Evolutionary conservation across 35 echinoderm and acorn worm genomes (phyloP).

Genomic region (Holothuria glaberrima): DNA sequence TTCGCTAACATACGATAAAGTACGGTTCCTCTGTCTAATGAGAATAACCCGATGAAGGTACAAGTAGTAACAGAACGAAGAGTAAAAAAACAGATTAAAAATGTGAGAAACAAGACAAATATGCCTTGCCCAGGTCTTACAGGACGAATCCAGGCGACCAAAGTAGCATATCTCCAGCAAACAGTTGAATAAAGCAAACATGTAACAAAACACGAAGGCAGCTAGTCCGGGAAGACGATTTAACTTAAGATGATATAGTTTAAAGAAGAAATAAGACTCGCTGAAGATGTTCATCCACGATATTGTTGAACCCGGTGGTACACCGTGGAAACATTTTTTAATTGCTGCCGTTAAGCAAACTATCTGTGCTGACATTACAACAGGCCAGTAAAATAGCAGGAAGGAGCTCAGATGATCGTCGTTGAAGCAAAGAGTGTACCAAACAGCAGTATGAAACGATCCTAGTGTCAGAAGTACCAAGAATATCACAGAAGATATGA

Average conservation of each 20-base stretch:
- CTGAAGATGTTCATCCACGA: neutral
- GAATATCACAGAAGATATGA: neutral
- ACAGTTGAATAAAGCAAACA: too few relatives aligned
- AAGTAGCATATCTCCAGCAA: too few relatives aligned
- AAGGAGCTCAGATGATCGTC: neutral
- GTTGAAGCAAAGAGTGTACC: neutral
- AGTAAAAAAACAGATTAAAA: constrained; percentile 3
- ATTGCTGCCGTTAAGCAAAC: too few relatives aligned
- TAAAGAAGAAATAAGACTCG: neutral
- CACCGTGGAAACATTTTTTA: too few relatives aligned
- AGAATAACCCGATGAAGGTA: constrained; percentile 1
- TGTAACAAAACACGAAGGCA: too few relatives aligned
- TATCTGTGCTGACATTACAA: neutral
- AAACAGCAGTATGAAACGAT: neutral
- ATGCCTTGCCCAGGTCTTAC: too few relatives aligned
- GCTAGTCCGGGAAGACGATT: neutral
- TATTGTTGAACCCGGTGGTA: neutral
- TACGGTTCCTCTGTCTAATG: neutral
- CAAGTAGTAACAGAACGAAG: constrained; percentile 6
- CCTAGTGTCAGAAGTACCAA: neutral
- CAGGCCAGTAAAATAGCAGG: neutral
- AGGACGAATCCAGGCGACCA: too few relatives aligned
- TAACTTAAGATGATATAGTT: neutral
- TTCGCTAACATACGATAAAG: neutral
- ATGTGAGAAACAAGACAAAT: neutral